Evolutionary conservation across 2,113 vertebrate genomes (phyloP).

Genomic region (Hippolais icterina): DNA sequence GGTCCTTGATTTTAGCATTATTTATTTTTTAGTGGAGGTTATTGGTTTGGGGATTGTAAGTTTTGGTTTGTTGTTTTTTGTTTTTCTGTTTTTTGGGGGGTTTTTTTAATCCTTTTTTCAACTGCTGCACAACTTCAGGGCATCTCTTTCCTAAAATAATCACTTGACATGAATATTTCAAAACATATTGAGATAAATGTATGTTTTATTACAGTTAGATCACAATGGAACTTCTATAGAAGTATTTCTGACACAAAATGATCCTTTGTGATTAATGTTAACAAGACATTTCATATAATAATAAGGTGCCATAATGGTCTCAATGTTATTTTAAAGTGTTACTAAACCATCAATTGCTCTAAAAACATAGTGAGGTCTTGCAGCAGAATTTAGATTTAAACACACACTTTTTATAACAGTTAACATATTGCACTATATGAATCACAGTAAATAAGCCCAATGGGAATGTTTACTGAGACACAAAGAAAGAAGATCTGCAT

Average conservation of each 20-base stretch:
- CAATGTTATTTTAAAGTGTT: slow-evolving; percentile 70
- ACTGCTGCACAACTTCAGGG: neutral
- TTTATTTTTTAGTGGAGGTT: neutral
- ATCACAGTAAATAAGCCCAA: slow-evolving; percentile 64
- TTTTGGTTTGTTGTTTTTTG: too few species aligned
- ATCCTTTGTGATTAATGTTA: slow-evolving; percentile 63
- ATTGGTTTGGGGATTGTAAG: neutral
- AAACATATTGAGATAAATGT: slow-evolving; percentile 49
- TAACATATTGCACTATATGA: slow-evolving; percentile 55
- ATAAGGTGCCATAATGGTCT: slow-evolving; percentile 62
- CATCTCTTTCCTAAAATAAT: neutral
- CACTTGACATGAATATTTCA: slow-evolving; percentile 47
- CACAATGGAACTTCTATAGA: slow-evolving; percentile 53
- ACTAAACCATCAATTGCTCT: slow-evolving; percentile 69
- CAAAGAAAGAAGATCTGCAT: slow-evolving; percentile 57
- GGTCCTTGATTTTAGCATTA: neutral
- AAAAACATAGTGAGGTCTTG: slow-evolving; percentile 58
- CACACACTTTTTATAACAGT: slow-evolving; percentile 58
- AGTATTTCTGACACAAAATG: slow-evolving; percentile 42
- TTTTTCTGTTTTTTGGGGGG: too few species aligned
- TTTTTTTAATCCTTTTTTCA: neutral
- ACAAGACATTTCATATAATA: slow-evolving; percentile 52
- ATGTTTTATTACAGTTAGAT: slow-evolving; percentile 57
- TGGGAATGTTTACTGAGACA: slow-evolving; percentile 68
- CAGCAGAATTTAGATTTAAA: slow-evolving; percentile 55